Conservation (phyloP, 2,113 vertebrate genomes). For the Bubo bubo region DNA sequence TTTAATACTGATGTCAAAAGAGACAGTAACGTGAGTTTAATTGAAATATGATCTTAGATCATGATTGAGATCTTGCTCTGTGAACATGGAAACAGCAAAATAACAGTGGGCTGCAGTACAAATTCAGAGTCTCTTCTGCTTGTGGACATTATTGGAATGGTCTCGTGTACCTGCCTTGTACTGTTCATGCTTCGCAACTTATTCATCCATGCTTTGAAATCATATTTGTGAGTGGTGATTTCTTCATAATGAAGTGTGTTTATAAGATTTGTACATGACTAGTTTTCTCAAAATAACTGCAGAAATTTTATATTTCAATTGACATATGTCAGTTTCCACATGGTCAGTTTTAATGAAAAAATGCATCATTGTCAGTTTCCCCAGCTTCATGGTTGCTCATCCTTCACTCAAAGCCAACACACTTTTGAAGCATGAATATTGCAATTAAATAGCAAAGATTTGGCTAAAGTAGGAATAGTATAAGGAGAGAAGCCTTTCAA, state of each 20-base stretch:
- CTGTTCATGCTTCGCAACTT: background rate
- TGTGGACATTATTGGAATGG: background rate
- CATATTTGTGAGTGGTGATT: background rate
- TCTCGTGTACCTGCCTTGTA: background rate
- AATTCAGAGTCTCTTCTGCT: background rate
- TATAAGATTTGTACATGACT: background rate
- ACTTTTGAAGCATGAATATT: background rate
- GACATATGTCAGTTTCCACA: background rate
- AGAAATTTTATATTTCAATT: slow-evolving; percentile 14
- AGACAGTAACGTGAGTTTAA: background rate
- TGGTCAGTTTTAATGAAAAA: slow-evolving; percentile 39
- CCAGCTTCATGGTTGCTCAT: background rate
- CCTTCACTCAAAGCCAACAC: background rate
- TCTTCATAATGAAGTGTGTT: background rate
- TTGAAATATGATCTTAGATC: background rate
- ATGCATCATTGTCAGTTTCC: background rate
- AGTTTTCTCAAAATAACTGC: slow-evolving; percentile 26
- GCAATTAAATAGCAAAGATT: background rate
- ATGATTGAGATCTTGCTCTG: background rate
- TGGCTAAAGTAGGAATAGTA: background rate
- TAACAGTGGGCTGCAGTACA: background rate
- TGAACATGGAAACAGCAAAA: background rate
- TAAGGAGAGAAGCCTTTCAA: background rate
- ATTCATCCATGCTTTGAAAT: background rate
- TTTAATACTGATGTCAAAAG: background rate